Percentiles rank a stretch among this genome's conserved stretches.
Evolutionary conservation across 2,888 invertebrate genomes (phyloP).

Genomic region (Xylocampa areola): DNA sequence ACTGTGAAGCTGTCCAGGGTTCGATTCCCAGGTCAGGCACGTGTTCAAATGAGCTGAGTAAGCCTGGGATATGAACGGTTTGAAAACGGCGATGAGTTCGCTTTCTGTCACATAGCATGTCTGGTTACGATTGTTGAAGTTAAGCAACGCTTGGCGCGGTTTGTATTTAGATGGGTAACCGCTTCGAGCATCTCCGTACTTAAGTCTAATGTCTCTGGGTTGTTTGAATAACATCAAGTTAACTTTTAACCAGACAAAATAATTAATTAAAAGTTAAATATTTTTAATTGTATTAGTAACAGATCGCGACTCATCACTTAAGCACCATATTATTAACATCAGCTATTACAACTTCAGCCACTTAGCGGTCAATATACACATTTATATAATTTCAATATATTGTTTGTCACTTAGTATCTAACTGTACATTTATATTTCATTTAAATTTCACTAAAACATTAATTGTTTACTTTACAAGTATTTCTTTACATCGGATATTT

Average conservation of each 20-base stretch:
- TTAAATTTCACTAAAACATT: constrained; percentile 43
- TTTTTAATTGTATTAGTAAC: background rate
- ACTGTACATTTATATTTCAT: constrained; percentile 48
- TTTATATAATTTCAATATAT: constrained; percentile 37
- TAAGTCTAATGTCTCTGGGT: no score
- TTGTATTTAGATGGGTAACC: no score
- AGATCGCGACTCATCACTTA: constrained; percentile 21
- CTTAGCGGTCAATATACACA: constrained; percentile 19
- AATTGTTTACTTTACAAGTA: constrained; percentile 39
- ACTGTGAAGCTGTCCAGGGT: constrained; percentile 16
- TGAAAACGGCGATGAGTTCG: constrained; percentile 35
- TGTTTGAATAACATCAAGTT: no score
- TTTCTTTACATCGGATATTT: constrained; percentile 28
- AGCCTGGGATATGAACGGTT: constrained; percentile 14
- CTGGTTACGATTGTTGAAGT: no score
- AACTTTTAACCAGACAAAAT: no score
- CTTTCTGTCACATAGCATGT: constrained; percentile 13
- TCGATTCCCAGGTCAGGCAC: constrained; percentile 8
- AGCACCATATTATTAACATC: constrained; percentile 32
- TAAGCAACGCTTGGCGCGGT: no score
- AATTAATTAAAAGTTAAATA: no score
- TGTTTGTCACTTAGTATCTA: constrained; percentile 53
- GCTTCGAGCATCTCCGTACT: no score
- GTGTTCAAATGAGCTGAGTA: constrained; percentile 1
- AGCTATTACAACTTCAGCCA: constrained; percentile 18